Base-by-base conservation (phyloP, 2,888 invertebrate species). In the Halocaridina rubra region DNA sequence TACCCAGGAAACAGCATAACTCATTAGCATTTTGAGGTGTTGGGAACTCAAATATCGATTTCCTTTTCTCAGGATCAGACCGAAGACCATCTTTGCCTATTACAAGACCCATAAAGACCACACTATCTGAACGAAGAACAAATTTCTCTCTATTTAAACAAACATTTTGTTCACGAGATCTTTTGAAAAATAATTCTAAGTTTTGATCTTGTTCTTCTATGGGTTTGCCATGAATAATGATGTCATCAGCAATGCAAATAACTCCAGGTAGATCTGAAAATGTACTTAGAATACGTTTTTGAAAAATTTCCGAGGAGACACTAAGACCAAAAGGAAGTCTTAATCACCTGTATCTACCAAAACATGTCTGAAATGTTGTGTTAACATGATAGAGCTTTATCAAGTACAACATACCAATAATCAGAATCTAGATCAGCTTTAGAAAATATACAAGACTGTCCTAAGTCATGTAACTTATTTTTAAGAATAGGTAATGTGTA, bases 401-500 rank as follows among this genome's bases (percentile, higher is more conserved):
- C 29, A 0, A 77, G 33, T 16, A 16, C 22, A 16, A 77, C 53
- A 13, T 77, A 5, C 77, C 77, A 77, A 22, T 29, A 77, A n/a
- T 27, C 77, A 22, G 19, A 77, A 7, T 57, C n/a, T 16, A 77
- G 61, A 59, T 77, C 59, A n/a, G 61, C 77, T 24, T 77, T n/a
- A n/a, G n/a, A n/a, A n/a, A n/a, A n/a, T n/a, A n/a, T n/a, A n/a
- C n/a, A n/a, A n/a, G n/a, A n/a, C 16, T 77, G 57, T 3, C 30
- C 30, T 22, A 77, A 46, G 22, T 59, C 32, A 32, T 61, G 77
- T 30, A 77, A 29, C 13, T 29, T 61, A 61, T 77, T 61, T 22
- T 77, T 61, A 61, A 77, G 77, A 30, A 77, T 77, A n/a, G 77
- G 77, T 29, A 77, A n/a, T 29, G 53, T 30, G 24, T 24, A 77